phyloP scores from a whole-genome alignment of 1,140 invertebrate genomes.

The Scaptomyza montana region DNA sequence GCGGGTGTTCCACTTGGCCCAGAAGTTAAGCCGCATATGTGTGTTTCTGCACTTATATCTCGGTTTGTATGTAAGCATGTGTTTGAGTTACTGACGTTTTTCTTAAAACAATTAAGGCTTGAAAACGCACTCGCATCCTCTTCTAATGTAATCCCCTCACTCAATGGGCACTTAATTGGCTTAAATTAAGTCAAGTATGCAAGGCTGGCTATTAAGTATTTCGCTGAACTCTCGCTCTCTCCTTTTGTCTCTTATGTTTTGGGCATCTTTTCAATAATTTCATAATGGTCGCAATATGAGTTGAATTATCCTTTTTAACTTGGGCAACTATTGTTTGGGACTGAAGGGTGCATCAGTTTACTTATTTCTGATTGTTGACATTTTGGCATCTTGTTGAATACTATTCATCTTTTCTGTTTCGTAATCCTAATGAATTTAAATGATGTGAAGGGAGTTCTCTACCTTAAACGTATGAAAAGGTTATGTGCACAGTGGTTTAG shows the following conservation, averaged over 20 bases:
- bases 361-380: slow-evolving; percentile 39
- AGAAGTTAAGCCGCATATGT: slow-evolving; percentile 60
- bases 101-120: slow-evolving; percentile 57
- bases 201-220: slow-evolving; percentile 28
- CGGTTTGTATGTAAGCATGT: slow-evolving; percentile 20
- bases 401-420: slow-evolving; percentile 59
- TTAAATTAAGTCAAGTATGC: slow-evolving; percentile 82
- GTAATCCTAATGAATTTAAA: slow-evolving; percentile 82
- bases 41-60: neutral
- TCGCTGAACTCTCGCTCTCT: neutral
- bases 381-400: slow-evolving; percentile 67
- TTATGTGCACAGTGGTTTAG: slow-evolving; percentile 38
- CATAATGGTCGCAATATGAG: slow-evolving; percentile 70
- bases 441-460: slow-evolving; percentile 37
- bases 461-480: slow-evolving; percentile 35
- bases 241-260: neutral
- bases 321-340: slow-evolving; percentile 12
- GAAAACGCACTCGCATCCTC: slow-evolving; percentile 47
- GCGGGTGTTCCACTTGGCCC: slow-evolving; percentile 73
- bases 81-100: slow-evolving; percentile 26
- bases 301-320: slow-evolving; percentile 58
- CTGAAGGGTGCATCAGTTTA: slow-evolving; percentile 43
- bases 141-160: slow-evolving; percentile 52
- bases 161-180: slow-evolving; percentile 75
- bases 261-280: slow-evolving; percentile 34